Evolutionary conservation across 2,113 vertebrate genomes (phyloP).

Genomic region (Penelope pileata): DNA sequence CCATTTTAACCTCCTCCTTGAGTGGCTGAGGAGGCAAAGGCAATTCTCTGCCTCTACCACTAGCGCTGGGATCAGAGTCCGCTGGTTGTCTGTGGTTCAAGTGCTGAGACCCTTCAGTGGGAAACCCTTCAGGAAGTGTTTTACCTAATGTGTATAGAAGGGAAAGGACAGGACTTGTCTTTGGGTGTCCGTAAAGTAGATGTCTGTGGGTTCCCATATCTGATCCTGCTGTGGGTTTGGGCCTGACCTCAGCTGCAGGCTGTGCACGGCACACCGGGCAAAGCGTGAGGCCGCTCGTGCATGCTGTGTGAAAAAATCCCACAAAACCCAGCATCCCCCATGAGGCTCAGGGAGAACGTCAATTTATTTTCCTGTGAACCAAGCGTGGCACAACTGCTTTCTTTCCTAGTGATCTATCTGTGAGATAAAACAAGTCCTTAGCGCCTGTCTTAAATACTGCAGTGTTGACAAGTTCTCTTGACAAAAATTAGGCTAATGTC

Average conservation of each 20-base stretch:
- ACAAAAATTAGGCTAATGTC: constrained; percentile 78
- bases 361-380: constrained; percentile 58
- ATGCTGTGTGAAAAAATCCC: not conserved
- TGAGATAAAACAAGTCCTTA: constrained; percentile 58
- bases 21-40: not conserved
- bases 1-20: not conserved
- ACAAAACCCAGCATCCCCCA: not conserved
- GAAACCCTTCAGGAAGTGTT: not conserved
- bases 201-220: not conserved
- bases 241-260: rapidly evolving
- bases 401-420: constrained; percentile 48
- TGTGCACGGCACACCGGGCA: not conserved
- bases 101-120: not conserved
- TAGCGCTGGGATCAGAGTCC: not conserved
- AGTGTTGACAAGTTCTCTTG: constrained; percentile 70
- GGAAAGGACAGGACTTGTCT: not conserved
- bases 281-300: not conserved
- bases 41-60: not conserved
- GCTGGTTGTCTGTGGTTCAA: not conserved
- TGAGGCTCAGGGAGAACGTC: not conserved
- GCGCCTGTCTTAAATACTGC: constrained; percentile 58
- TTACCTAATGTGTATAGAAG: not conserved
- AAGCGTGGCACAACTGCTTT: constrained; percentile 59
- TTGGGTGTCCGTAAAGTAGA: not conserved
- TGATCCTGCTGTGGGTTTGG: not conserved